Evolutionary conservation across 2,888 invertebrate genomes (phyloP).

Genomic region (Ligdia adustata): DNA sequence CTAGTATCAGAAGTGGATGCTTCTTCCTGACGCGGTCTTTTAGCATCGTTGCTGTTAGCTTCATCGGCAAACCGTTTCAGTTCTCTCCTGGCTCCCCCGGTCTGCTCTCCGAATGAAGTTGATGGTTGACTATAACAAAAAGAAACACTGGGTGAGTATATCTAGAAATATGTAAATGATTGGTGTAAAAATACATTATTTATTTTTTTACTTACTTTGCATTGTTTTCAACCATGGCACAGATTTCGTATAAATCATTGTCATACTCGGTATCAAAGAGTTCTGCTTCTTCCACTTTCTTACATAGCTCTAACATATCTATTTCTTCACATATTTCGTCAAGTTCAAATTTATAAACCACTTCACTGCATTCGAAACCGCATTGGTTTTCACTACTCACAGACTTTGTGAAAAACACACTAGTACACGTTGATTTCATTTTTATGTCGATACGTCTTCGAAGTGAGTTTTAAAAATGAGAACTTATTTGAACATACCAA

Average conservation of each 20-base stretch:
- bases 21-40: background rate
- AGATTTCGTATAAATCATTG: background rate
- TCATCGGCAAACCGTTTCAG: background rate
- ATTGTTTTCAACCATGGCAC: too few species aligned
- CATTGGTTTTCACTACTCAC: too few species aligned
- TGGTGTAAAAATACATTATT: background rate
- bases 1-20: background rate
- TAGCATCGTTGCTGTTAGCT: background rate
- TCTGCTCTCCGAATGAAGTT: background rate
- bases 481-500: too few species aligned
- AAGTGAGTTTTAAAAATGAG: background rate
- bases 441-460: background rate
- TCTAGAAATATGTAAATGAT: background rate
- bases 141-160: background rate
- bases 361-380: too few species aligned
- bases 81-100: background rate
- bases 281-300: background rate
- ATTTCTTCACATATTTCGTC: background rate
- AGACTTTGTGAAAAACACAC: too few species aligned
- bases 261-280: background rate
- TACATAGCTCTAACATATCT: background rate
- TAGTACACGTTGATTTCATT: too few species aligned
- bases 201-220: too few species aligned
- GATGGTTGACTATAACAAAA: constrained; percentile 2
- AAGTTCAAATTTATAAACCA: background rate